Conservation (phyloP, 2,113 vertebrate species). For the Mobula hypostoma region DNA sequence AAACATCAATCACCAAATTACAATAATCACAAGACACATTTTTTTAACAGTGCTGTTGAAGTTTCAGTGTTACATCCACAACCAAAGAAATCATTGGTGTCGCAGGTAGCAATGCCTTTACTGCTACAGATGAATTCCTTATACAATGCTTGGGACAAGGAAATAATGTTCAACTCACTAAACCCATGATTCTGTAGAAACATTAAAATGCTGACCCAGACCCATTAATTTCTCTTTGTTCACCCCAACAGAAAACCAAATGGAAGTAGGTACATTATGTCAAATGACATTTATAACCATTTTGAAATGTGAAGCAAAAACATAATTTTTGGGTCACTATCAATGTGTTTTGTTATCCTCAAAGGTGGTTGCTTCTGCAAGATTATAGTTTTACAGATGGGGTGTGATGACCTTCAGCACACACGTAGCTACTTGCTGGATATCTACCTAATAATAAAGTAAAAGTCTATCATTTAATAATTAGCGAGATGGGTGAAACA, state of each 20-base stretch:
- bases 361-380: not conserved
- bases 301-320: not conserved
- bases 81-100: too few relatives aligned
- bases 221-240: not conserved
- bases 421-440: not conserved
- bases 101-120: too few relatives aligned
- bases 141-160: not conserved
- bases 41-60: too few relatives aligned
- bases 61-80: too few relatives aligned
- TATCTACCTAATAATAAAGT: not conserved
- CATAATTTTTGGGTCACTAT: not conserved
- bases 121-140: too few relatives aligned
- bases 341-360: not conserved
- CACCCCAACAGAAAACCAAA: not conserved
- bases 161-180: not conserved
- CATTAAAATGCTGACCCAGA: not conserved
- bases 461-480: not conserved
- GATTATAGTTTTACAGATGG: not conserved
- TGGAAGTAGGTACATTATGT: not conserved
- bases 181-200: not conserved
- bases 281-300: not conserved
- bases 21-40: too few relatives aligned
- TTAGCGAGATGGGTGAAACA: not conserved
- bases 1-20: too few relatives aligned
- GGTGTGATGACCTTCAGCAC: not conserved